Evolutionary conservation across 2,888 invertebrate species (phyloP).

Genomic region (Sarcophaga caerulescens): DNA sequence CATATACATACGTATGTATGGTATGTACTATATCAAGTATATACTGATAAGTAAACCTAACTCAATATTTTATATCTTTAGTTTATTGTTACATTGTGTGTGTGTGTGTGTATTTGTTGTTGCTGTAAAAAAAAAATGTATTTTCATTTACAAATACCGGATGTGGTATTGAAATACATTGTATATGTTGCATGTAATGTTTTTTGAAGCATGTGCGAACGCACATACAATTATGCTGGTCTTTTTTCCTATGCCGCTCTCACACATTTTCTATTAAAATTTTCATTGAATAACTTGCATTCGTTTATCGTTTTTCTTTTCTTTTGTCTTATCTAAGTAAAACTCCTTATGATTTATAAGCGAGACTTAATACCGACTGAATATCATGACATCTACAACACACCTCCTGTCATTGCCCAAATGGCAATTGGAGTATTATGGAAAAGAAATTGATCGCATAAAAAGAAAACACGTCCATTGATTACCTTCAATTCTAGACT

Average conservation of each 20-base stretch:
- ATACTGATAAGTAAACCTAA: constrained; percentile 4
- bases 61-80: constrained; percentile 24
- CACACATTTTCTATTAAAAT: constrained; percentile 19
- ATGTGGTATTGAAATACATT: constrained; percentile 31
- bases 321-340: constrained; percentile 43
- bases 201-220: constrained; percentile 14
- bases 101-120: not conserved
- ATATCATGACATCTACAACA: constrained; percentile 1
- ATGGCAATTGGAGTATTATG: too few relatives aligned
- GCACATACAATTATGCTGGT: not conserved
- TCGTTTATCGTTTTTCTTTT: not conserved
- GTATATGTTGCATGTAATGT: too few relatives aligned
- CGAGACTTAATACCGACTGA: not conserved
- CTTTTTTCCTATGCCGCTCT: not conserved
- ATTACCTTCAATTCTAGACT: too few relatives aligned
- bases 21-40: too few relatives aligned
- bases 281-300: not conserved
- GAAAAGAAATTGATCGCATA: too few relatives aligned
- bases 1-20: too few relatives aligned
- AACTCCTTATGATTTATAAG: constrained; percentile 51
- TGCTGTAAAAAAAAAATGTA: constrained; percentile 3
- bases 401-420: too few relatives aligned
- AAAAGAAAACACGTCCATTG: too few relatives aligned
- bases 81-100: too few relatives aligned
- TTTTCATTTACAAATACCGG: constrained; percentile 36